These are phyloP conservation scores for Eospalax fontanierii DNA, from an alignment of 2,797 vertebrate genomes.

Conservation along the genomic window DNA sequence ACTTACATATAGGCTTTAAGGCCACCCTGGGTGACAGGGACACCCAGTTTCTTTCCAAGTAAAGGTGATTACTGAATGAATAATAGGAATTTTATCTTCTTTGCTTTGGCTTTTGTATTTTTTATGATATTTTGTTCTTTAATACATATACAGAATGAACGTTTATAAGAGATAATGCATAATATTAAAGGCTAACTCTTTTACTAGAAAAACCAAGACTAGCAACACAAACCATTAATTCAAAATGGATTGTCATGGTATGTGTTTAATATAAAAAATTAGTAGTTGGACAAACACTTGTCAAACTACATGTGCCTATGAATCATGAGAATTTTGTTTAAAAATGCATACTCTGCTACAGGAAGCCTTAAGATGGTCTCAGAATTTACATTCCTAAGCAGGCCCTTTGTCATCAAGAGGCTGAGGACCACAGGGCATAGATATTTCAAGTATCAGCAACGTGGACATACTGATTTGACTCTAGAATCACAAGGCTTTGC, in stretches of 20 bases:
- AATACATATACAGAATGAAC: background rate
- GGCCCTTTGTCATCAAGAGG: too few relatives aligned
- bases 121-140: background rate
- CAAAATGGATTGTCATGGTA: background rate
- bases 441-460: background rate
- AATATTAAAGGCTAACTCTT: background rate
- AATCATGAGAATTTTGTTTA: background rate
- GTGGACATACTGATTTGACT: background rate
- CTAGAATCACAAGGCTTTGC: background rate
- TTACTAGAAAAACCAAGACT: background rate
- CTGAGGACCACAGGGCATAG: background rate
- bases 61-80: too few relatives aligned
- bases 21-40: background rate
- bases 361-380: background rate
- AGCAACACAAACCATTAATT: background rate
- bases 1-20: background rate
- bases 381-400: background rate
- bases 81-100: too few relatives aligned
- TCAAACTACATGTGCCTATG: background rate
- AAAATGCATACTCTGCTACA: background rate
- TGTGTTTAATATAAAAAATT: background rate
- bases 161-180: background rate
- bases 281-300: background rate
- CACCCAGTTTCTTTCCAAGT: background rate
- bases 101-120: background rate